Evolutionary conservation across 37 sponge, comb jelly and placozoan species (phyloP), one percentile per base, ranked within the genome.

Genomic region (Oopsacas minuta): DNA sequence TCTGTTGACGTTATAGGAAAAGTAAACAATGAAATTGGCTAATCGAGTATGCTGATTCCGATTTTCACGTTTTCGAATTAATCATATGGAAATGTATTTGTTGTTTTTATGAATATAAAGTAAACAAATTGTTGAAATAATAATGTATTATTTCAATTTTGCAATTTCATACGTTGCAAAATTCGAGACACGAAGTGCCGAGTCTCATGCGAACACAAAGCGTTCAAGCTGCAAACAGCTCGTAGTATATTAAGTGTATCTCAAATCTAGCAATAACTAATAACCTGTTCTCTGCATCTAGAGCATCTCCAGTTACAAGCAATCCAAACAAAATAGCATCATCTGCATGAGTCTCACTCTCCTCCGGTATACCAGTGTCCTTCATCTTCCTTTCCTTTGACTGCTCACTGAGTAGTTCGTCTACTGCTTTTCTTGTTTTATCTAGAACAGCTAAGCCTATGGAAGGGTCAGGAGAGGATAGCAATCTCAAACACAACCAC

Each of bases 281-380:
- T 52, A 23, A 52, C 39, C 28, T 36, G 49, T 36, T 30, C 84
- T 61, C 61, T 0, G 87, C 88, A 38, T 88, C 90, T 39, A 89
- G 92, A 28, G 35, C 52, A 37, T 87, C 69, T 3, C 83, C 85
- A 0, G 84, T 86, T 0, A 89, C 84, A 82, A 96, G 87, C 38
- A 87, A 90, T 1, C 86, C 82, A 84, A 94, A 96, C 38, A 53
- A 37, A 82, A 96, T 96, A 28, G 90, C 52, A 37, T 92, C 91
- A 86, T 96, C 97, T 0, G 91, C 91, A n/a, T 96, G 87, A 0
- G 89, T 86, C 36, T n/a, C 20, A 28, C 86, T 75, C 52, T 35
- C 82, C 37, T 81, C 81, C 22, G 35, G 36, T 3, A 61, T 12
- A 25, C 75, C 75, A 34, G 75, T 61, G 28, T 61, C 75, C 75